Conservation (phyloP, 2,888 invertebrate species). For the Pseudoips prasinana region DNA sequence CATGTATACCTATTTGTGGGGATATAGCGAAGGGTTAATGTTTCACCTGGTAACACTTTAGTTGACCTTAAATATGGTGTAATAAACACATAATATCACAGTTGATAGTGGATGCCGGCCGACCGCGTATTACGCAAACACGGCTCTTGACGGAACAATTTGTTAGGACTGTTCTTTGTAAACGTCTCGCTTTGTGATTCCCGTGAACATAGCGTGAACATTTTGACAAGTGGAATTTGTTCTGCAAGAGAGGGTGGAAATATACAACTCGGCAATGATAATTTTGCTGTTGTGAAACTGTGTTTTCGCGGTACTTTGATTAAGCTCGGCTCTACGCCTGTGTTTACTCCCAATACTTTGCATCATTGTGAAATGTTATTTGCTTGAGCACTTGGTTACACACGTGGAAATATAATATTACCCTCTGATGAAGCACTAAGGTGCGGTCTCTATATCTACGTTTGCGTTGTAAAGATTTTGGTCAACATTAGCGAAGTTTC, state of each 20-base stretch:
- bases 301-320: constrained; percentile 32
- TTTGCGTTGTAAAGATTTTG: no score
- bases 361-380: no score
- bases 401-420: no score
- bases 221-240: constrained; percentile 77
- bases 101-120: constrained; percentile 52
- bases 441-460: no score
- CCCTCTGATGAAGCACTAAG: no score
- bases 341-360: no score
- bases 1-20: no score
- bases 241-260: constrained; percentile 56
- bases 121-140: constrained; percentile 62
- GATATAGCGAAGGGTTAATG: constrained; percentile 4
- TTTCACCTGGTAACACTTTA: constrained; percentile 15
- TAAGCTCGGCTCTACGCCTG: constrained; percentile 19
- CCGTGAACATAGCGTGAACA: constrained; percentile 68
- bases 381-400: no score
- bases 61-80: constrained; percentile 27
- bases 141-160: constrained; percentile 69
- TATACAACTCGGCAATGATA: constrained; percentile 48
- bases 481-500: no score
- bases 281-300: constrained; percentile 41
- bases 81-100: constrained; percentile 48
- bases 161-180: constrained; percentile 73
- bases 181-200: constrained; percentile 73